Conservation (phyloP, 2,113 vertebrate genomes). For the Tylochromis polylepis region DNA sequence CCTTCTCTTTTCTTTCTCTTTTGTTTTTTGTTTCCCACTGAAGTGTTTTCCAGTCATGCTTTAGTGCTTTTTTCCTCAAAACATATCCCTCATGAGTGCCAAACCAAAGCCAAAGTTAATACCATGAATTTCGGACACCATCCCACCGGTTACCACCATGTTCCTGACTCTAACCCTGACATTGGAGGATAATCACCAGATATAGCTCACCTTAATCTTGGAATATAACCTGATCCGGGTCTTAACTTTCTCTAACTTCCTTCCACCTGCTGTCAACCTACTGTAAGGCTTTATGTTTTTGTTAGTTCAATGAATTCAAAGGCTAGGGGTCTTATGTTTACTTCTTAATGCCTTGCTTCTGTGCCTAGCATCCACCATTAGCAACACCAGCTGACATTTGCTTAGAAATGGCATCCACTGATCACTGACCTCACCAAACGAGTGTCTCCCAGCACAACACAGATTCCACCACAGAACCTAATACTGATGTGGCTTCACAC, state of each 20-base stretch:
- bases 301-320: not conserved
- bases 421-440: not conserved
- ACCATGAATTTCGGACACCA: not conserved
- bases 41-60: not conserved
- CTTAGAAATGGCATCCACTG: not conserved
- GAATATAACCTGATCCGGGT: not conserved
- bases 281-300: not conserved
- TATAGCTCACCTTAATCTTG: not conserved
- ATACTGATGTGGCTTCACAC: not conserved
- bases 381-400: not conserved
- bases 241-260: not conserved
- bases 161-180: not conserved
- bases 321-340: not conserved
- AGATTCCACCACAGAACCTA: not conserved
- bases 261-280: not conserved
- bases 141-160: not conserved
- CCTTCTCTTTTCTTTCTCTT: not conserved
- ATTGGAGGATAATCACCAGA: not conserved
- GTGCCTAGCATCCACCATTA: not conserved
- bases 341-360: not conserved
- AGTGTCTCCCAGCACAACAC: not conserved
- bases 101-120: not conserved
- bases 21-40: not conserved
- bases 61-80: not conserved
- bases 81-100: not conserved